Conservation (phyloP, 2,113 vertebrate species). For the Anolis carolinensis region DNA sequence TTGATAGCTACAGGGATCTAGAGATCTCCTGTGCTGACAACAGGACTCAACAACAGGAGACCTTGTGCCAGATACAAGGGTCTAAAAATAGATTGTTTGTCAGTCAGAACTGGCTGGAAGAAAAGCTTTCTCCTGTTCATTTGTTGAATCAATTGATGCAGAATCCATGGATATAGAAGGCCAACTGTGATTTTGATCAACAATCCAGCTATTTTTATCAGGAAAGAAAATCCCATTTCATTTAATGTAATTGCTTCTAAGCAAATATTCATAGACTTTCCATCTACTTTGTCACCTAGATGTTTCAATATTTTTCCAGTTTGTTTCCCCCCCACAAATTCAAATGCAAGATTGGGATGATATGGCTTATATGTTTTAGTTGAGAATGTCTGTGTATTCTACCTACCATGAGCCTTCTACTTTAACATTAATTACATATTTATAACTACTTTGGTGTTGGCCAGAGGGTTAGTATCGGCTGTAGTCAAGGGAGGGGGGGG, state of each 20-base stretch:
- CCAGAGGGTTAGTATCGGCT: not conserved
- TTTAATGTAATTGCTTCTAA: not conserved
- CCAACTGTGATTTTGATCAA: not conserved
- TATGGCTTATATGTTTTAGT: not conserved
- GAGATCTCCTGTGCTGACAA: not conserved
- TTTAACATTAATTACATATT: too few species aligned
- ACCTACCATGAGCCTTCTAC: too few species aligned
- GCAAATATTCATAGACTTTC: not conserved
- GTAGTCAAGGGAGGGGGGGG: too few species aligned
- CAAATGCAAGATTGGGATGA: not conserved
- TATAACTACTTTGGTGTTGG: not conserved
- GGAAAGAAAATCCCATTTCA: not conserved
- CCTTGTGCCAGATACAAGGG: not conserved
- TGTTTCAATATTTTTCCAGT: not conserved
- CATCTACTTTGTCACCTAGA: not conserved
- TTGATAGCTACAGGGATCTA: constrained; percentile 30
- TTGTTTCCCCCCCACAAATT: not conserved
- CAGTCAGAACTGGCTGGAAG: constrained; percentile 34
- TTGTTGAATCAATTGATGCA: too few species aligned
- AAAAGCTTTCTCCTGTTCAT: not conserved
- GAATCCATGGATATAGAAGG: too few species aligned
- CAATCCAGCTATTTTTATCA: not conserved
- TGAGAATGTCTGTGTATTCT: too few species aligned
- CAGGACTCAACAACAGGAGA: not conserved
- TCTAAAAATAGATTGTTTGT: constrained; percentile 45